Evolutionary conservation across 2,888 invertebrate genomes (phyloP).

Genomic region (Pyrgus malvae): DNA sequence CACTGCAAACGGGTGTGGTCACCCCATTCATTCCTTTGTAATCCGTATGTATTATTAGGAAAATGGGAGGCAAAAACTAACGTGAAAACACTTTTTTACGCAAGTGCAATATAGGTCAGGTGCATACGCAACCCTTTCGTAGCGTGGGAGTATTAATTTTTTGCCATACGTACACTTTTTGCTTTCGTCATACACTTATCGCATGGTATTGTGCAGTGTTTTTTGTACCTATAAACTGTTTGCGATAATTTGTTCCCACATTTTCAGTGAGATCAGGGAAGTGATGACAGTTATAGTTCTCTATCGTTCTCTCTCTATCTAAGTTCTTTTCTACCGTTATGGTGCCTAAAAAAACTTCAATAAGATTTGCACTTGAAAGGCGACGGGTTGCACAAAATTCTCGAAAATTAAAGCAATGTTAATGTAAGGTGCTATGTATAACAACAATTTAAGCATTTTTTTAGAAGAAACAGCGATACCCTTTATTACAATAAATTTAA

Average conservation of each 20-base stretch:
- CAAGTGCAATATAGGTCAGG: constrained; percentile 78
- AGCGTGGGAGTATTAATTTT: constrained; percentile 74
- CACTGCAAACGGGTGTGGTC: constrained; percentile 38
- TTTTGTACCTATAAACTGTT: constrained; percentile 72
- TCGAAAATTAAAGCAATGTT: too few species aligned
- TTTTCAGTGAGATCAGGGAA: constrained; percentile 61
- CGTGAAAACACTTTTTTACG: constrained; percentile 64
- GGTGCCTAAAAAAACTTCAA: constrained; percentile 24
- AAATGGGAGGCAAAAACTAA: constrained; percentile 72
- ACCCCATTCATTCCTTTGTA: constrained; percentile 53
- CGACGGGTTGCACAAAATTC: too few species aligned
- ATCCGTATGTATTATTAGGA: constrained; percentile 47
- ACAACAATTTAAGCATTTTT: too few species aligned
- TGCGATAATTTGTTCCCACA: constrained; percentile 82
- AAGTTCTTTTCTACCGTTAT: constrained; percentile 64
- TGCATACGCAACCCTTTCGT: constrained; percentile 77
- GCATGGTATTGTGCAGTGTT: constrained; percentile 60
- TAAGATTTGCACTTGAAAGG: constrained; percentile 5
- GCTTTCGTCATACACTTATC: constrained; percentile 39
- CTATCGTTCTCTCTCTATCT: too few species aligned
- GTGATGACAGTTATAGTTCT: constrained; percentile 74
- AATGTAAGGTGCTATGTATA: too few species aligned
- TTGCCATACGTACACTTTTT: constrained; percentile 35
- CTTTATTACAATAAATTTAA: too few species aligned
- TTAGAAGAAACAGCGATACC: too few species aligned